Evolutionary conservation across 2,888 invertebrate species (phyloP).

Genomic region (Mesoligia furuncula): DNA sequence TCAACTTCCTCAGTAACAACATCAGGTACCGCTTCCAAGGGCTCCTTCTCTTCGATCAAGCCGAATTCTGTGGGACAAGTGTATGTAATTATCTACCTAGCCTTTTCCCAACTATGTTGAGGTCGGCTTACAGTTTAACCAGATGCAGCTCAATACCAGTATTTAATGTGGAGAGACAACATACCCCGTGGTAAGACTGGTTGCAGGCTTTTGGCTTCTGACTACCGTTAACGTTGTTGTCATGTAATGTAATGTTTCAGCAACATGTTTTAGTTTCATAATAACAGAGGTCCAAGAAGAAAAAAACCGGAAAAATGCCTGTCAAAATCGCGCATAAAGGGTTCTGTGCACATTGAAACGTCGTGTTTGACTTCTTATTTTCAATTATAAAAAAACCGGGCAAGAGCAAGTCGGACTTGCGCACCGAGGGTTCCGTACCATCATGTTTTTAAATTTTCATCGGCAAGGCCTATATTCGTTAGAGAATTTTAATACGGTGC

Average conservation of each 20-base stretch:
- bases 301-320: neutral
- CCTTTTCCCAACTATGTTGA: neutral
- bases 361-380: neutral
- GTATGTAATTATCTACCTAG: neutral
- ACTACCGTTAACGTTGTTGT: too few relatives aligned
- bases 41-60: constrained; percentile 63
- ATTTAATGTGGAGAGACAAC: neutral
- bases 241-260: neutral
- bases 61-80: constrained; percentile 70
- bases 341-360: neutral
- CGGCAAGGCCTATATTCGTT: too few relatives aligned
- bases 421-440: too few relatives aligned
- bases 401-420: too few relatives aligned
- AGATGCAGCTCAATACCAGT: neutral
- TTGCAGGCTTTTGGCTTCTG: neutral
- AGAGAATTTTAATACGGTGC: too few relatives aligned
- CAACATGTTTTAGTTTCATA: neutral
- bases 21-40: constrained; percentile 43
- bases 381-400: neutral
- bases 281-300: neutral
- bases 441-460: too few relatives aligned
- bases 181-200: neutral
- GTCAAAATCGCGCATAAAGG: neutral
- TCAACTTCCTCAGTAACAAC: constrained; percentile 62
- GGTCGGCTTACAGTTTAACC: neutral